Evolutionary conservation across 2,888 invertebrate species (phyloP).

Genomic region (Tricholauxania praeusta): DNA sequence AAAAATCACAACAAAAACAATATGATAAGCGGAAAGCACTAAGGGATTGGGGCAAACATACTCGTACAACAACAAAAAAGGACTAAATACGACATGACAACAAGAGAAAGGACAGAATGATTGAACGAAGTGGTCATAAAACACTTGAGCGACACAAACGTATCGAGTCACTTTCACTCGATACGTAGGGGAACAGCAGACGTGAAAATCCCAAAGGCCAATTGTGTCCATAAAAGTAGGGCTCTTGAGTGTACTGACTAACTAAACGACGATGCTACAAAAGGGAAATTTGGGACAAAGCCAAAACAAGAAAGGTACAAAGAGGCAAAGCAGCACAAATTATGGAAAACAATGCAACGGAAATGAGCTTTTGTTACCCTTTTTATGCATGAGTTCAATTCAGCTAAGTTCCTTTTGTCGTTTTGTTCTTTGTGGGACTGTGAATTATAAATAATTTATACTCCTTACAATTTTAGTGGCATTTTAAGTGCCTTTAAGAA

Average conservation of each 20-base stretch:
- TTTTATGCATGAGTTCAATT: conserved; percentile 47
- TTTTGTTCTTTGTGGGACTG: not conserved
- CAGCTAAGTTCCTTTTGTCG: no score
- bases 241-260: no score
- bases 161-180: conserved; percentile 13
- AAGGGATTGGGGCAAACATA: no score
- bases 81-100: not conserved
- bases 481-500: not conserved
- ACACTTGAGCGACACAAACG: conserved; percentile 18
- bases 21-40: no score
- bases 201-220: not conserved
- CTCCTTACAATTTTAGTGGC: not conserved
- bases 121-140: conserved; percentile 12
- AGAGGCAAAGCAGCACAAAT: conserved; percentile 8
- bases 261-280: conserved; percentile 43
- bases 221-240: not conserved
- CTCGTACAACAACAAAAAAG: no score
- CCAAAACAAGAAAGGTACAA: conserved; percentile 50
- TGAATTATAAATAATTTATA: conserved; percentile 13
- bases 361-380: conserved; percentile 40
- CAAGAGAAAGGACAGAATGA: not conserved
- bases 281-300: conserved; percentile 53
- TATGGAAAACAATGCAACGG: conserved; percentile 39
- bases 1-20: conserved; percentile 5
- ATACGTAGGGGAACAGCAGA: not conserved